Evolutionary conservation across 2,113 vertebrate genomes (phyloP).

Genomic region (Jaculus jaculus): DNA sequence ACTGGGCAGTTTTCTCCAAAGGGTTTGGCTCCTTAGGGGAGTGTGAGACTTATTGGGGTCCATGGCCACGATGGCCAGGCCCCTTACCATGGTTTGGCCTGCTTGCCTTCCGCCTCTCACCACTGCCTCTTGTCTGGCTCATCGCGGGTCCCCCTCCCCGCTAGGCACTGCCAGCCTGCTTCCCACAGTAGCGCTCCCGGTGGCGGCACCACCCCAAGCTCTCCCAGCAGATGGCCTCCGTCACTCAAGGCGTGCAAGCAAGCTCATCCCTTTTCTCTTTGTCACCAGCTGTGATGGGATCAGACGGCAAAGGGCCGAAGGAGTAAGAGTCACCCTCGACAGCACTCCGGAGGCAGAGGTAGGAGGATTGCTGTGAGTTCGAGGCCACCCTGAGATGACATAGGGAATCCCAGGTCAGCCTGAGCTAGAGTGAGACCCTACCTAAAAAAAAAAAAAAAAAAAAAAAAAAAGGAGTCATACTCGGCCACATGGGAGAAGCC

Average conservation of each 20-base stretch:
- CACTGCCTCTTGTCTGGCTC: not conserved
- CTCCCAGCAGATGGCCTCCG: not conserved
- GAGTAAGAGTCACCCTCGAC: fast-evolving
- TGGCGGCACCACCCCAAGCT: not conserved
- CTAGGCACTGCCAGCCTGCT: not conserved
- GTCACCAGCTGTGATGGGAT: not conserved
- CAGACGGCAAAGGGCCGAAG: fast-evolving
- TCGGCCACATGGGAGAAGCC: fast-evolving
- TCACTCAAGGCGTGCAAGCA: not conserved
- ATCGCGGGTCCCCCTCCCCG: not conserved
- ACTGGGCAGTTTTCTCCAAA: not conserved
- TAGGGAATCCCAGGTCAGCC: too few species aligned
- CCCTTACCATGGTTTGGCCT: not conserved
- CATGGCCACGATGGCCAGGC: too few species aligned
- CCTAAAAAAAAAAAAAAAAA: too few species aligned
- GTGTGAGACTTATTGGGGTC: not conserved
- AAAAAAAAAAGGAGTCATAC: too few species aligned
- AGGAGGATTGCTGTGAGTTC: too few species aligned
- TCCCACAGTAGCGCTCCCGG: not conserved
- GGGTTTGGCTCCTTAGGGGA: fast-evolving
- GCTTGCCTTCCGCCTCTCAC: too few species aligned
- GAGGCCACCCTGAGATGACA: too few species aligned
- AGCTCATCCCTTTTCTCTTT: not conserved
- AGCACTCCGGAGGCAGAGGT: too few species aligned
- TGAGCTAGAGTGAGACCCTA: too few species aligned